Base-by-base conservation (phyloP, 64 coral and sea anemone species). In the Pachyseris speciosa region DNA sequence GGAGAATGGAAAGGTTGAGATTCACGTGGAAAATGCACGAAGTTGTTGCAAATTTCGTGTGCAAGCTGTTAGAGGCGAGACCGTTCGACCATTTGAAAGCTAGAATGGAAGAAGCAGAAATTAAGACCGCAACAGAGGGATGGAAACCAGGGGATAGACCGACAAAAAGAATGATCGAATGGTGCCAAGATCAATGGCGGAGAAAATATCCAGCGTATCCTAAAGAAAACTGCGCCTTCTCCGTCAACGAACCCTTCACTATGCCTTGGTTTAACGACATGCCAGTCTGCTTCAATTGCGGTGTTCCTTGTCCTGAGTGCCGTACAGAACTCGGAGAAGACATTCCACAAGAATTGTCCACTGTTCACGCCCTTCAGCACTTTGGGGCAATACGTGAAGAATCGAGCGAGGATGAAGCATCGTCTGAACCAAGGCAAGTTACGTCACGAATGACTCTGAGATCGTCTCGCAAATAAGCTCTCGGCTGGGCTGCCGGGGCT, bases 101-200 rank as follows among this genome's bases (percentile, higher is more conserved):
- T 51, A 52, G 50, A 30, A 65, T 88, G 69, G 40, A 81, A 9
- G 65, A 28, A 40, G 50, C 37, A 29, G 72, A 79, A 26, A 24
- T 67, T 7, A 64, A 31, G 20, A 64, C 27, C 0, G 87, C 74
- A 44, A 78, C 53, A 32, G 57, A 42, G 27, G 43, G 33, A 16
- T 89, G 40, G 72, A 66, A 68, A 83, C 58, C 51, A 16, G 74
- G 88, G 29, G 75, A 90, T 15, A 64, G 37, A 33, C 38, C 53
- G 27, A 90, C 88, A 15, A 22, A 75, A 33, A 43, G 15, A n/a
- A 29, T 90, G 34, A 47, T 78, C 43, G 55, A 30, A 11, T 89
- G 87, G 87, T 78, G 87, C 55, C 72, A 89, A 49, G 87, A 89
- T 41, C 75, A 81, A 64, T 80, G 74, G 88, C 58, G 61, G 6